Conservation (phyloP, 2,888 invertebrate species). For the Galeruca laticollis region DNA sequence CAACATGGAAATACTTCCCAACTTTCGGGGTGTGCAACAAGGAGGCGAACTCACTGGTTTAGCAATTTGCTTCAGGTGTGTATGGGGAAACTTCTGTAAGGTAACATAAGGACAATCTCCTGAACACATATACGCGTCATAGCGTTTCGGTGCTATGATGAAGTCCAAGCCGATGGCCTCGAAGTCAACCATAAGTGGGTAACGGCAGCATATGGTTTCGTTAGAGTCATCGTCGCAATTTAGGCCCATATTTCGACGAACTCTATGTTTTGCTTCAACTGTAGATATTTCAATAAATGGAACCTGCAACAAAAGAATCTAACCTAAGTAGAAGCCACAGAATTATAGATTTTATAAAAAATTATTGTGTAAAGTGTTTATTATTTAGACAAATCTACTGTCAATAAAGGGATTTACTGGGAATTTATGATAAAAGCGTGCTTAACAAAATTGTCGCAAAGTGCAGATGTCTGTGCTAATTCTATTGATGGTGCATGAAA, state of each 20-base stretch:
- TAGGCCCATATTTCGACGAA: constrained; percentile 82
- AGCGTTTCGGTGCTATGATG: constrained; percentile 95
- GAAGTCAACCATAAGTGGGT: constrained; percentile 93
- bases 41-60: constrained; percentile 84
- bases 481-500: too few relatives aligned
- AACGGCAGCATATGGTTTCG: constrained; percentile 92
- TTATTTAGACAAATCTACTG: too few relatives aligned
- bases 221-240: constrained; percentile 83
- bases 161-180: constrained; percentile 97
- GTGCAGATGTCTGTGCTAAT: too few relatives aligned
- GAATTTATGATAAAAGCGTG: too few relatives aligned
- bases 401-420: too few relatives aligned
- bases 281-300: constrained; percentile 74
- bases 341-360: too few relatives aligned
- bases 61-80: constrained; percentile 87
- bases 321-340: too few relatives aligned
- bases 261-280: constrained; percentile 73
- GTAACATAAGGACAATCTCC: constrained; percentile 94
- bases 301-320: constrained; percentile 63
- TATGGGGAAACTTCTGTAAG: constrained; percentile 87
- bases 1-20: constrained; percentile 90
- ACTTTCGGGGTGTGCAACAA: constrained; percentile 92
- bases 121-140: constrained; percentile 95
- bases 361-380: too few relatives aligned
- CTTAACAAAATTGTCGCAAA: too few relatives aligned